Evolutionary conservation across 2,113 vertebrate genomes (phyloP), one percentile per base, ranked within the genome.

Genomic region (Sceloporus tristichus): DNA sequence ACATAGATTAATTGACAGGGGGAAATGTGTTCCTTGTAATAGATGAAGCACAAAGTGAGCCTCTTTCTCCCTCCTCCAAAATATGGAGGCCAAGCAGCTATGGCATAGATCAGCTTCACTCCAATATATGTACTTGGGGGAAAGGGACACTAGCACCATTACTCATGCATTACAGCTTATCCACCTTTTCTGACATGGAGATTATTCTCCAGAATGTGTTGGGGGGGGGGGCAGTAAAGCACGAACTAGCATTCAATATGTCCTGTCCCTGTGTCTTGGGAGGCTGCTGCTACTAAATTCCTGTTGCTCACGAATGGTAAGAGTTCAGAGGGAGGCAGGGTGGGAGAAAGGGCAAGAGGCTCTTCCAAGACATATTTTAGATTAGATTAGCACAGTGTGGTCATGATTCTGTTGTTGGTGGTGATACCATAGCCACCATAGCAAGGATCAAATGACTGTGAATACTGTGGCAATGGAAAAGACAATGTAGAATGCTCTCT

Each of bases 1-100:
- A 56, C 56, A 81, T 3, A 81, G 79, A 81, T 79, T 79, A 79
- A 79, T 79, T 79, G 78, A 79, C 53, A 29, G 78, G 59, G 25
- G 56, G 29, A 40, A 65, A 18, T 81, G 53, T 79, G 53, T 56
- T 13, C 53, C 53, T n/a, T 29, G 18, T n/a, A 82, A 66, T 59
- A 21, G 34, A 82, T 40, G n/a, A 40, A 82, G 38, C 59, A 66
- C n/a, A 82, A 66, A 25, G n/a, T 82, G 19, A 82, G 34, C 34
- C 23, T 65, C 4, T 66, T 62, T 66, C 21, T 2, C n/a, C 21
- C 38, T 75, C n/a, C 68, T 71, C 14, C n/a, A 34, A 40, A 23
- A 40, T 13, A 65, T 38, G n/a, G 53, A 62, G 29, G 38, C 23
- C 13, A n/a, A 34, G n/a, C 16, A 82, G 38, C 4, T 23, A 82